These are phyloP conservation scores for Thripadectes ignobilis DNA, from an alignment of 2,797 vertebrate genomes.

Conservation along the genomic window DNA sequence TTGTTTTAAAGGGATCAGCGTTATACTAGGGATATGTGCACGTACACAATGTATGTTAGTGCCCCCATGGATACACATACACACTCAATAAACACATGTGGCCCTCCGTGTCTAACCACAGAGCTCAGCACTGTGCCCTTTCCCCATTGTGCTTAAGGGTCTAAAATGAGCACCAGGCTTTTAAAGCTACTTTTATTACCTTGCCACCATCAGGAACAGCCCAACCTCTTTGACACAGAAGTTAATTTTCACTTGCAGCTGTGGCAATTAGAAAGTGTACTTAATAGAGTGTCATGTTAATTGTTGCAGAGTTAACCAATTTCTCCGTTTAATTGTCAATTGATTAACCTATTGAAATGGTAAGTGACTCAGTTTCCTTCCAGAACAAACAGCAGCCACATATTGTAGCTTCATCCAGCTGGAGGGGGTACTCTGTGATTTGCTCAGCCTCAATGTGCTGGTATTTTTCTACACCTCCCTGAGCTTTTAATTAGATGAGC, in stretches of 20 bases:
- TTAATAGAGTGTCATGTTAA: conserved; percentile 87
- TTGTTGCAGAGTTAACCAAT: conserved; percentile 86
- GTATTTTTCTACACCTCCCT: conserved; percentile 79
- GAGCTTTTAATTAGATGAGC: conserved; percentile 85
- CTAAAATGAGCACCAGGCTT: conserved; percentile 47
- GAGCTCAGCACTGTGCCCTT: conserved; percentile 12
- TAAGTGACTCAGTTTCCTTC: conserved; percentile 88
- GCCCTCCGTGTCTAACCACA: background rate
- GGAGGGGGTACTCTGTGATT: conserved; percentile 73
- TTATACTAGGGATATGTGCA: background rate
- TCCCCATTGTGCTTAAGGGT: background rate
- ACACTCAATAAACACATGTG: background rate
- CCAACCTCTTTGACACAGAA: conserved; percentile 60
- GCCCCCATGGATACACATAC: accelerated
- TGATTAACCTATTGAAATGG: conserved; percentile 90
- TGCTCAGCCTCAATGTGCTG: conserved; percentile 73
- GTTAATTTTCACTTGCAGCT: conserved; percentile 80
- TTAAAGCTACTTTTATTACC: conserved; percentile 59
- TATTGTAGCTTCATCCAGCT: conserved; percentile 76
- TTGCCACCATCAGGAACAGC: conserved; percentile 18
- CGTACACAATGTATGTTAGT: background rate
- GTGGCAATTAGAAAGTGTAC: conserved; percentile 85
- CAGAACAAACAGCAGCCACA: conserved; percentile 79
- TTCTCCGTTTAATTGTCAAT: conserved; percentile 87
- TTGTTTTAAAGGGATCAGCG: background rate